Conservation (phyloP, 2,113 vertebrate species). For the Odobenus rosmarus region DNA sequence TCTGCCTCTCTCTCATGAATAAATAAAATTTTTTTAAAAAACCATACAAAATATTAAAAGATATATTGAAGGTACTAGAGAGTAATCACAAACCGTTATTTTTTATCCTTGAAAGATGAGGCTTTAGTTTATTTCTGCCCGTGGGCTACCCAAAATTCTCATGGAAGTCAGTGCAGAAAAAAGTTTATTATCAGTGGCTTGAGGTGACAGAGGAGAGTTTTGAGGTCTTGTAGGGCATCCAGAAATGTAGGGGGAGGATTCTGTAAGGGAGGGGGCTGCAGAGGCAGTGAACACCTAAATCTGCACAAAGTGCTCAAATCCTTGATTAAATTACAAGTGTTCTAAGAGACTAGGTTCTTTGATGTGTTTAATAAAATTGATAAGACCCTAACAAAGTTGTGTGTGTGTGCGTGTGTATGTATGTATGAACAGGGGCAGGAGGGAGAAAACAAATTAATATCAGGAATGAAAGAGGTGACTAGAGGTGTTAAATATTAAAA, state of each 20-base stretch:
- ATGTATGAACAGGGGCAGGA: background rate
- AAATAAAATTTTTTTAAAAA: background rate
- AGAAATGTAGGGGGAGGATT: background rate
- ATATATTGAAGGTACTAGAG: background rate
- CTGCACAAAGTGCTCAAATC: background rate
- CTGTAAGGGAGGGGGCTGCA: background rate
- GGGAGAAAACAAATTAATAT: background rate
- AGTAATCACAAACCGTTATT: background rate
- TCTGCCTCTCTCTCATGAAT: too few relatives aligned
- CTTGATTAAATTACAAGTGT: background rate
- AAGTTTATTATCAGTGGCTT: background rate
- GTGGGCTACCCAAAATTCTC: background rate
- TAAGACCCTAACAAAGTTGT: background rate
- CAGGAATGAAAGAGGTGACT: background rate
- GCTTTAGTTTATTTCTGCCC: background rate
- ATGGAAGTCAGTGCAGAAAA: background rate
- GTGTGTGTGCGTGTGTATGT: background rate
- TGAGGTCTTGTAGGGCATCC: background rate
- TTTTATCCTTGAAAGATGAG: background rate
- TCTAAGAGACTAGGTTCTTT: background rate
- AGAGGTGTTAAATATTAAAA: background rate
- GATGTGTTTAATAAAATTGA: background rate
- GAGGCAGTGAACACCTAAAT: background rate
- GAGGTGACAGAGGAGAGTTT: background rate
- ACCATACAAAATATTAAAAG: background rate